Conservation (phyloP, 1,140 invertebrate species). For the Drosophila leontia region DNA sequence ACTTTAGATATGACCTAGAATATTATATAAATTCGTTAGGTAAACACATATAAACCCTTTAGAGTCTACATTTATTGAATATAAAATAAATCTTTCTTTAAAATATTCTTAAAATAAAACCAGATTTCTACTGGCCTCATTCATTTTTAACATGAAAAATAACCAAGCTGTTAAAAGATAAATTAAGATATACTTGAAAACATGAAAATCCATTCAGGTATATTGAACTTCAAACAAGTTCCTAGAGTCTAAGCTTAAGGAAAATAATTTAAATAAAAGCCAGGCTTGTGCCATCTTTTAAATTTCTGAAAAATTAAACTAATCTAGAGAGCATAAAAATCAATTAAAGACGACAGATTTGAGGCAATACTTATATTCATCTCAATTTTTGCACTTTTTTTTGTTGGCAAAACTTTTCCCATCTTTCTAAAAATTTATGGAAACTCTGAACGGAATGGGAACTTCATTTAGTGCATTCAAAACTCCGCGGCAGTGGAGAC, state of each 20-base stretch:
- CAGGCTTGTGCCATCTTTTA: neutral
- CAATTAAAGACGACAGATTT: neutral
- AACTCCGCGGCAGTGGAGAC: constrained; percentile 34
- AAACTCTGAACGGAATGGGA: neutral
- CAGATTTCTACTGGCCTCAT: neutral
- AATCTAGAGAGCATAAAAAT: neutral
- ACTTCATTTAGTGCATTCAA: constrained; percentile 34
- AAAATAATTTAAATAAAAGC: neutral
- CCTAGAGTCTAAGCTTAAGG: neutral
- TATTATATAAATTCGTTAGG: neutral
- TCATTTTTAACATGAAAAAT: neutral
- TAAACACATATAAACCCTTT: neutral
- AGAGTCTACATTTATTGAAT: neutral
- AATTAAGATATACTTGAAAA: neutral
- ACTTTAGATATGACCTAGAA: neutral
- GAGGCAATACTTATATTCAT: neutral
- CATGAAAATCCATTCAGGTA: neutral
- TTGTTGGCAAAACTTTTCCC: constrained; percentile 8
- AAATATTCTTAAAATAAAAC: neutral
- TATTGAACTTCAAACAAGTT: neutral
- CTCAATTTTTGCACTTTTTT: neutral
- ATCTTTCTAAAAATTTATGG: constrained; percentile 1
- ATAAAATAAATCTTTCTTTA: neutral
- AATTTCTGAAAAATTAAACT: neutral
- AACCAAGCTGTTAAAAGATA: neutral